Evolutionary conservation across 2,797 vertebrate genomes (phyloP).

Genomic region (Gallirallus australis): DNA sequence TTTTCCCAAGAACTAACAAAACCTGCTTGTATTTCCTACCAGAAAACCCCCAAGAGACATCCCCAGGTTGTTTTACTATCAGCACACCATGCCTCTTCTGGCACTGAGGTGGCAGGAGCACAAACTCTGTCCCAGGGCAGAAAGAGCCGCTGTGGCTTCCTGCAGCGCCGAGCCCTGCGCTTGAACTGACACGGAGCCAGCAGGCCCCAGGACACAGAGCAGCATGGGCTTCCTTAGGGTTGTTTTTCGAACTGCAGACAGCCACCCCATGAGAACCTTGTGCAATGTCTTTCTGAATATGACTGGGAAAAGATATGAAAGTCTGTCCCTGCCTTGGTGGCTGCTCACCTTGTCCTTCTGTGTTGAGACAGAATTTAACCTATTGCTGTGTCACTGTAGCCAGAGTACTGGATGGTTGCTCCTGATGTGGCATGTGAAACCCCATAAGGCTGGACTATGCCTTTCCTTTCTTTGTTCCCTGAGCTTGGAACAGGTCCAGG

Average conservation of each 20-base stretch:
- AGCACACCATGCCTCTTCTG: neutral
- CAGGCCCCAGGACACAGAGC: neutral
- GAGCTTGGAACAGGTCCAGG: neutral
- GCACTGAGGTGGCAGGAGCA: neutral
- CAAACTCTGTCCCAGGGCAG: neutral
- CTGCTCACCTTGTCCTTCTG: neutral
- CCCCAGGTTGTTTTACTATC: neutral
- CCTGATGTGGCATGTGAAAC: neutral
- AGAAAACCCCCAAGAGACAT: neutral
- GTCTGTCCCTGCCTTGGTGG: neutral
- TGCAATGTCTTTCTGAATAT: neutral
- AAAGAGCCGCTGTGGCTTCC: neutral
- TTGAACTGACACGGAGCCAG: neutral
- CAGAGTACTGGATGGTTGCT: neutral
- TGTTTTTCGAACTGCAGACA: neutral
- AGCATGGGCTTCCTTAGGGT: neutral
- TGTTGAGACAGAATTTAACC: neutral
- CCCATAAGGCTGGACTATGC: neutral
- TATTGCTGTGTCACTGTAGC: neutral
- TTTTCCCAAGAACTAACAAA: neutral
- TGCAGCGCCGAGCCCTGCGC: neutral
- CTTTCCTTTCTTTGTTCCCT: neutral
- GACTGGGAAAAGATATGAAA: neutral
- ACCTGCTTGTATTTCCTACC: neutral
- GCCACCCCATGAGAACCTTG: neutral